Evolutionary conservation across 2,888 invertebrate genomes (phyloP).

Genomic region (Orthosia gothica): DNA sequence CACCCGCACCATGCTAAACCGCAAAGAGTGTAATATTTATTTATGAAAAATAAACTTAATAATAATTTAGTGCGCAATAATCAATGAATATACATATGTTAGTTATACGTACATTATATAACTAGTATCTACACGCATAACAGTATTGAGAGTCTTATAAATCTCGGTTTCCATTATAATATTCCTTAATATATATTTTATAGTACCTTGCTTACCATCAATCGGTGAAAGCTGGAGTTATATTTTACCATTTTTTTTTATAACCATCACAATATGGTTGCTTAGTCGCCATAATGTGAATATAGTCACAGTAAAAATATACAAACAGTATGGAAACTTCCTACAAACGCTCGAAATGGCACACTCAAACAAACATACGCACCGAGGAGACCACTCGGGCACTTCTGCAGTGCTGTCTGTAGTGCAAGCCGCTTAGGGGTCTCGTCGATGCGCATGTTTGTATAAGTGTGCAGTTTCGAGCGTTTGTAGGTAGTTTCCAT

Average conservation of each 20-base stretch:
- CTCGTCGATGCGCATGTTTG: too few species aligned
- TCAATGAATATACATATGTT: constrained; percentile 75
- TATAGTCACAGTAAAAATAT: too few species aligned
- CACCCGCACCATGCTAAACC: too few species aligned
- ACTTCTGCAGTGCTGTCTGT: too few species aligned
- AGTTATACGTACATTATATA: constrained; percentile 66
- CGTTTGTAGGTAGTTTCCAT: too few species aligned
- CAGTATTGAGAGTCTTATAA: constrained; percentile 72
- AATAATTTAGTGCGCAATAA: constrained; percentile 76
- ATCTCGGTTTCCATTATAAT: constrained; percentile 56
- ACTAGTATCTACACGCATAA: constrained; percentile 76
- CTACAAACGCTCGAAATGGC: too few species aligned
- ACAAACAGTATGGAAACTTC: too few species aligned
- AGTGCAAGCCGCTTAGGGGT: too few species aligned
- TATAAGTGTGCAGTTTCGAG: too few species aligned
- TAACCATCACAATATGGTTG: constrained; percentile 45
- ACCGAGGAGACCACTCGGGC: too few species aligned
- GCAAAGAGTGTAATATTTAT: constrained; percentile 67
- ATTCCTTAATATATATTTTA: constrained; percentile 50
- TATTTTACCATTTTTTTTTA: constrained; percentile 26
- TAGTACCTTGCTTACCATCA: constrained; percentile 36
- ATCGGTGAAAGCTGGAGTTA: constrained; percentile 45
- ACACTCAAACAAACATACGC: too few species aligned
- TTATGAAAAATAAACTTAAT: constrained; percentile 70
- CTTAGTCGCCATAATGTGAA: constrained; percentile 41